Base-by-base conservation (phyloP, 2,888 invertebrate genomes). In the Macroteleia sp. region DNA sequence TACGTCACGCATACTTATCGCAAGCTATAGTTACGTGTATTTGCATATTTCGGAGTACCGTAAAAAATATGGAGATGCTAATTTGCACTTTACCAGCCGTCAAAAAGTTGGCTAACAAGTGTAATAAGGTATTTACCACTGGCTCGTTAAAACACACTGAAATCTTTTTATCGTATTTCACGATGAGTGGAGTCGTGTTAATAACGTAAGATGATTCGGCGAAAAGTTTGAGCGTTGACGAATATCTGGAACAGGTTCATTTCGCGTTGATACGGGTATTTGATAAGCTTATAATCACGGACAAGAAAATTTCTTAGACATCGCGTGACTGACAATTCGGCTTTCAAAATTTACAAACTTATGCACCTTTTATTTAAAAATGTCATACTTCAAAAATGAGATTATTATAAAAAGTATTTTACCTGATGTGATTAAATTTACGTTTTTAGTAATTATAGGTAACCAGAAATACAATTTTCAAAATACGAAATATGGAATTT, bases 1-100 rank as follows among this genome's bases (percentile, higher is more conserved):
- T 77, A 77, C 77, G 77, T 77, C 77, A 77, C 73, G 77, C 77
- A 77, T 66, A 67, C 77, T 77, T 77, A 64, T 66, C 64, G 71
- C 54, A 77, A 71, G 71, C 71, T 71, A 52, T 77, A 48, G 70
- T 77, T 77, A 77, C 54, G 42, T 50, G 57, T 70, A 76, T 77
- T 77, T 77, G 71, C 77, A 77, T 77, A 71, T 66, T 77, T 67
- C 56, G 42, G 71, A 61, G 50, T 30, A 66, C 39, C 70, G 52
- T 69, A 69, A 62, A 70, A 75, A 70, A 69, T 28, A 30, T 42
- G 19, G 67, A 61, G 62, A 77, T 67, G 77, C 73, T 71, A 77
- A 73, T 73, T 77, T 73, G 77, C 77, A 77, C 77, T 67, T 77
- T 67, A 61, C 67, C 62, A 59, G 67, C 61, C 67, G 77, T 71